Evolutionary conservation across 1,140 invertebrate genomes (phyloP).

Genomic region (Whitmania pigra): DNA sequence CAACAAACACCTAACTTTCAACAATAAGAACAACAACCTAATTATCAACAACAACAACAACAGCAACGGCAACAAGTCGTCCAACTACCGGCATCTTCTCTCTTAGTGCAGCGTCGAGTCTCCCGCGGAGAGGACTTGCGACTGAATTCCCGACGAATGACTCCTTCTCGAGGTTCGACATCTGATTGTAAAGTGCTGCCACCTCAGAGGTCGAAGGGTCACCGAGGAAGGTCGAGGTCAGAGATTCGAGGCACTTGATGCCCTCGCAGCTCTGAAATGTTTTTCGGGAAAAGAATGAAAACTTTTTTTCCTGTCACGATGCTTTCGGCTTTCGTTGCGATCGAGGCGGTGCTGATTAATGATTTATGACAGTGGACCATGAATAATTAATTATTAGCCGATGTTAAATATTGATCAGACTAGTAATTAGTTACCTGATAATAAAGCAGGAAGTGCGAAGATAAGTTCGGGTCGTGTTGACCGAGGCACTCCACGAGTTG

Average conservation of each 20-base stretch:
- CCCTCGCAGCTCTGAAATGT: background rate
- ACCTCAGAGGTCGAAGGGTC: background rate
- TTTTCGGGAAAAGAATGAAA: too few species aligned
- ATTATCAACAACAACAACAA: too few species aligned
- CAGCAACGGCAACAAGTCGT: too few species aligned
- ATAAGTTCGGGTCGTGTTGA: background rate
- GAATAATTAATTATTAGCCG: background rate
- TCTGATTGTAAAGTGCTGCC: background rate
- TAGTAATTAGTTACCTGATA: background rate
- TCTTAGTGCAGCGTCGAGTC: background rate
- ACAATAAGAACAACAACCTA: too few species aligned
- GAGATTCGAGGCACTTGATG: background rate
- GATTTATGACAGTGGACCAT: too few species aligned
- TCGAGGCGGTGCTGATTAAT: too few species aligned
- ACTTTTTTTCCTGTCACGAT: too few species aligned
- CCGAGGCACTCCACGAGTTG: slow-evolving; percentile 1
- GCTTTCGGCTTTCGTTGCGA: too few species aligned
- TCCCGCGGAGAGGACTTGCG: background rate
- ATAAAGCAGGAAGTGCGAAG: background rate
- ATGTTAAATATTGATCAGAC: too few species aligned
- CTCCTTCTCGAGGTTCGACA: background rate
- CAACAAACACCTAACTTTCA: too few species aligned
- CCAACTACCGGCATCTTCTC: background rate
- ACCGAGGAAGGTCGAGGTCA: background rate
- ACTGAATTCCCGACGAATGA: background rate